These are phyloP conservation scores for Emydoidea blandingii DNA, from an alignment of 2,797 vertebrate genomes.

Conservation along the genomic window DNA sequence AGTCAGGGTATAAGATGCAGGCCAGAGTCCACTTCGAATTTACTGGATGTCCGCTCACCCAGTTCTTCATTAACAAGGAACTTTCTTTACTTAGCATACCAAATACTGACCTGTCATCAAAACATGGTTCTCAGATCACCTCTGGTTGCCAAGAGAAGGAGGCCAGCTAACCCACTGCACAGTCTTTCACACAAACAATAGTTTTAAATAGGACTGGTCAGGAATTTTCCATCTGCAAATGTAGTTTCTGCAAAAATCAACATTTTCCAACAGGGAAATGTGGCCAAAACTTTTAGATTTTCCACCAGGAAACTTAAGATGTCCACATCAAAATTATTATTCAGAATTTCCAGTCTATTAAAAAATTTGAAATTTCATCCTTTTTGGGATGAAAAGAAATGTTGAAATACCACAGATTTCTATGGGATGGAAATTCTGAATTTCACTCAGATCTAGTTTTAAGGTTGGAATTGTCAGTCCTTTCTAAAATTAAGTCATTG, in stretches of 20 bases:
- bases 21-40: not conserved
- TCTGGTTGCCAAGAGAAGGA: not conserved
- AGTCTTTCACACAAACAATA: not conserved
- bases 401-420: constrained; percentile 11
- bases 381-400: constrained; percentile 26
- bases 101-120: not conserved
- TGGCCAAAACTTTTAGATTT: not conserved
- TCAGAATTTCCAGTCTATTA: not conserved
- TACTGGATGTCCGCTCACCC: not conserved
- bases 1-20: not conserved
- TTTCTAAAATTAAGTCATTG: constrained; percentile 53
- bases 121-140: not conserved
- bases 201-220: not conserved
- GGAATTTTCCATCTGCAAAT: not conserved
- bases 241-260: not conserved
- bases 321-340: not conserved
- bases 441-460: constrained; percentile 39
- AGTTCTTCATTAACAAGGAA: not conserved
- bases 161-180: not conserved
- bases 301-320: not conserved
- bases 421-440: not conserved
- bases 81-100: not conserved
- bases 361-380: not conserved
- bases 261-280: not conserved
- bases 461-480: constrained; percentile 18